phyloP scores from a whole-genome alignment of 2,113 vertebrate genomes.

The Xenopus borealis region DNA sequence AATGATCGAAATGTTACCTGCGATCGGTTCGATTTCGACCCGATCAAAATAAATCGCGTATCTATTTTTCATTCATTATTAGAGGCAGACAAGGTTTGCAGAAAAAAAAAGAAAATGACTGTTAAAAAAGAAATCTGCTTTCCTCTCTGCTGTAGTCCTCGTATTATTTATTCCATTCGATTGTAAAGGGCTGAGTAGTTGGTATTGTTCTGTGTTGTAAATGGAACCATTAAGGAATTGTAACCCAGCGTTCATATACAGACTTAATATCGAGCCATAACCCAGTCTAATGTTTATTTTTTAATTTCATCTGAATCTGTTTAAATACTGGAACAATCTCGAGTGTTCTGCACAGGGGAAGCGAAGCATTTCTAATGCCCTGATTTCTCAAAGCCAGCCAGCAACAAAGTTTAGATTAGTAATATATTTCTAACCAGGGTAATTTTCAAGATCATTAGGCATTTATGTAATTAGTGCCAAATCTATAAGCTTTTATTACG shows the following conservation, averaged over 20 bases:
- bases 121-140: no score
- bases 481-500: conserved; percentile 90
- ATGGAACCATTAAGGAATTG: background rate
- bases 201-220: background rate
- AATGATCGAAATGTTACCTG: no score
- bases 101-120: no score
- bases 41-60: no score
- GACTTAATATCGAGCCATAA: conserved; percentile 61
- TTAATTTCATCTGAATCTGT: conserved; percentile 74
- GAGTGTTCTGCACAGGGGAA: conserved; percentile 77
- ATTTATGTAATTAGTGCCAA: conserved; percentile 92
- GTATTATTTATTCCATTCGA: no score
- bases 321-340: conserved; percentile 71
- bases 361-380: conserved; percentile 85
- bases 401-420: conserved; percentile 94
- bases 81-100: no score
- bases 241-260: conserved; percentile 50
- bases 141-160: no score
- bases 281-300: conserved; percentile 60
- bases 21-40: no score
- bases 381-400: conserved; percentile 86
- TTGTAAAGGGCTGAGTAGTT: no score
- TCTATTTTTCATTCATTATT: no score
- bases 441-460: conserved; percentile 93
- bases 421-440: conserved; percentile 88